Evolutionary conservation across 2,113 vertebrate species (phyloP).

Genomic region (Menidia beryllina): DNA sequence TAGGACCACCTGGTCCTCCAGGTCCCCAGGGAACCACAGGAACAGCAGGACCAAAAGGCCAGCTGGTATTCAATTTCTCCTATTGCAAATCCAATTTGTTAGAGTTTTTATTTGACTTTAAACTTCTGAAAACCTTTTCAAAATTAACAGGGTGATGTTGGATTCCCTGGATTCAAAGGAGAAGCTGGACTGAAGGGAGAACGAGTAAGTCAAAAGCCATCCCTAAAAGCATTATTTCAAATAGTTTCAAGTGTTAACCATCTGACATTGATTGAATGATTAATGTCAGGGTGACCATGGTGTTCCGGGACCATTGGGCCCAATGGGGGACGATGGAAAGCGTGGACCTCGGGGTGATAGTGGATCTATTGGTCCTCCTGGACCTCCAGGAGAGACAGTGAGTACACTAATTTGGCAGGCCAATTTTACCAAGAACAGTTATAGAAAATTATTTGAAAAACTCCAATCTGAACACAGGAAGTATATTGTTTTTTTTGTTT

Average conservation of each 20-base stretch:
- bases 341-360: constrained; percentile 92
- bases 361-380: constrained; percentile 87
- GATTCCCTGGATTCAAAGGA: constrained; percentile 93
- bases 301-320: constrained; percentile 88
- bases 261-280: not conserved
- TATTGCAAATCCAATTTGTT: not conserved
- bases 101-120: not conserved
- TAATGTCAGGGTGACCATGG: constrained; percentile 88
- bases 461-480: not conserved
- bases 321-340: constrained; percentile 95
- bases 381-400: constrained; percentile 91
- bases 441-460: not conserved
- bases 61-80: constrained; percentile 82
- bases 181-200: constrained; percentile 95
- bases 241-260: too few species aligned
- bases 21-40: constrained; percentile 94
- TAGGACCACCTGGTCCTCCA: constrained; percentile 88
- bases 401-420: constrained; percentile 45
- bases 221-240: too few species aligned
- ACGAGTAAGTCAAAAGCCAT: constrained; percentile 79
- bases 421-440: not conserved
- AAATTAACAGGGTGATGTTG: constrained; percentile 87
- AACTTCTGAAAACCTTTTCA: not conserved
- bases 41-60: constrained; percentile 90
- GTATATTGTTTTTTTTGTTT: not conserved